Evolutionary conservation across 2,113 vertebrate species (phyloP).

Genomic region (Xerus inauris): DNA sequence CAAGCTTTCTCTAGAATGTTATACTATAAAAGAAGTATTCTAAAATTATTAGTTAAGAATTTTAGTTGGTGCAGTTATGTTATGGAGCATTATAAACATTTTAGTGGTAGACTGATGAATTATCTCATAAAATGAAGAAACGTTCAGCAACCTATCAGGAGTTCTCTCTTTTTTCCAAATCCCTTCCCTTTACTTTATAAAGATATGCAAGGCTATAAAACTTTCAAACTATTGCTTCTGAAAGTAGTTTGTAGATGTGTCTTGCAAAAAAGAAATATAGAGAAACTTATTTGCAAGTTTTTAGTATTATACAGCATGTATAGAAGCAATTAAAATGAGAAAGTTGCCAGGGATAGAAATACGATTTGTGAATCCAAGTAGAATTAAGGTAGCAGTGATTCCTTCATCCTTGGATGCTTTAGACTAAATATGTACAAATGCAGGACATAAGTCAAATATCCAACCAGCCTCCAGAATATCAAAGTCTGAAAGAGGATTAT

Average conservation of each 20-base stretch:
- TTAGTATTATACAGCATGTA: background rate
- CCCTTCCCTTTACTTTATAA: background rate
- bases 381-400: background rate
- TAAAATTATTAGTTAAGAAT: conserved; percentile 25
- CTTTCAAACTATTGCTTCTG: background rate
- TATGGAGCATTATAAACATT: background rate
- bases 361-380: background rate
- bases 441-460: background rate
- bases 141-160: background rate
- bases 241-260: background rate
- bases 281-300: background rate
- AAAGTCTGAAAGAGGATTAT: conserved; percentile 6
- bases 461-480: background rate
- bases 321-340: conserved; percentile 25
- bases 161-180: background rate
- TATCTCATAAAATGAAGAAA: background rate
- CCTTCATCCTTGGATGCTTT: background rate
- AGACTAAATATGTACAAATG: background rate
- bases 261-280: conserved; percentile 46
- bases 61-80: background rate
- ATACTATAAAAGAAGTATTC: background rate
- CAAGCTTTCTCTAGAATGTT: background rate
- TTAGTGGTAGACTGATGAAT: background rate
- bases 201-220: background rate
- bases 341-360: background rate